Evolutionary conservation across 2,113 vertebrate genomes (phyloP).

Genomic region (Sitta europaea): DNA sequence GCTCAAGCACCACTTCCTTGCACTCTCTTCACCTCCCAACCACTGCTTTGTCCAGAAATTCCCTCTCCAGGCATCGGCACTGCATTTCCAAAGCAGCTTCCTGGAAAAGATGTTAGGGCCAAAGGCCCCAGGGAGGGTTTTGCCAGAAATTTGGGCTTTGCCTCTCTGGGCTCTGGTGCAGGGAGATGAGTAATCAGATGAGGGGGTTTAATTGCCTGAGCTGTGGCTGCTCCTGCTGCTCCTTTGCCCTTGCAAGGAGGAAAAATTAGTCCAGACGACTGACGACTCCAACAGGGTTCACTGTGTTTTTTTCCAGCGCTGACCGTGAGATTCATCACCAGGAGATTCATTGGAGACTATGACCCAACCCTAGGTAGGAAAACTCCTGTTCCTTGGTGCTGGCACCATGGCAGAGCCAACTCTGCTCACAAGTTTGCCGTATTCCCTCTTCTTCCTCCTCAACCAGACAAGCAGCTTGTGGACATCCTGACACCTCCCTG

Average conservation of each 20-base stretch:
- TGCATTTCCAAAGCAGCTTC: background rate
- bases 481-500: background rate
- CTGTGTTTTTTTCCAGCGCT: slow-evolving; percentile 48
- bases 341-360: slow-evolving; percentile 80
- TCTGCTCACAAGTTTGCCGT: accelerated
- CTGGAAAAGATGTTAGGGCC: background rate
- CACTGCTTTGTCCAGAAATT: background rate
- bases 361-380: slow-evolving; percentile 79
- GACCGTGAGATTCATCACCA: slow-evolving; percentile 79
- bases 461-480: background rate
- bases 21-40: background rate
- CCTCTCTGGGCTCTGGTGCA: background rate
- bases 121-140: background rate
- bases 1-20: background rate
- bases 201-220: background rate
- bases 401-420: accelerated
- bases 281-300: background rate
- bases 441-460: background rate
- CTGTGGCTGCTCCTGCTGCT: background rate
- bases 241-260: background rate
- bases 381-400: background rate
- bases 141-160: background rate
- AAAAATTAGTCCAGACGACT: background rate
- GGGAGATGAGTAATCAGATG: background rate
- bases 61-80: background rate